Evolutionary conservation across 2,888 invertebrate genomes (phyloP).

Genomic region (Drosophila nigritarsus): DNA sequence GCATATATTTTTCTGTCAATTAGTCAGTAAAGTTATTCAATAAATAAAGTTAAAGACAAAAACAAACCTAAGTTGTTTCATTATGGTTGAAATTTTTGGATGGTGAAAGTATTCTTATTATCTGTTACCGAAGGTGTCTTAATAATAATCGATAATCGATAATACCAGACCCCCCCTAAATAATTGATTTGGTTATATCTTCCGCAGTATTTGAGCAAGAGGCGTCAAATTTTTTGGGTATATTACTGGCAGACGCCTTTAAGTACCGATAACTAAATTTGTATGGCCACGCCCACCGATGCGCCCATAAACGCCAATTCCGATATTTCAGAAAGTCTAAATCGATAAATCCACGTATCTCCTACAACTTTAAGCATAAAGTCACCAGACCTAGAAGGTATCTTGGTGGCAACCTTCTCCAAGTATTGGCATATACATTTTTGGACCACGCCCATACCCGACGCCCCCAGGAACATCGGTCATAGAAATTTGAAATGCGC

Average conservation of each 20-base stretch:
- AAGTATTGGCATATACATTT: not conserved
- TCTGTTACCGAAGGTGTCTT: no score
- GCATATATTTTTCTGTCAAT: constrained; percentile 74
- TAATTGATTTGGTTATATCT: not conserved
- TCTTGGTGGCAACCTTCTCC: not conserved
- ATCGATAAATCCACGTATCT: not conserved
- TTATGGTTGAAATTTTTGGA: not conserved
- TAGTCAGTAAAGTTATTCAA: constrained; percentile 56
- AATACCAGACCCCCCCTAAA: accelerated
- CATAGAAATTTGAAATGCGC: not conserved
- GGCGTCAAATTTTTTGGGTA: not conserved
- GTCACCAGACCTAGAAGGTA: not conserved
- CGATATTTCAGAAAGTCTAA: not conserved
- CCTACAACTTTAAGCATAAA: not conserved
- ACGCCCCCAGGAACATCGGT: accelerated
- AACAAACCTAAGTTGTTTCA: not conserved
- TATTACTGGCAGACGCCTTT: not conserved
- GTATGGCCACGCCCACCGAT: not conserved
- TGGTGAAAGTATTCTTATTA: not conserved
- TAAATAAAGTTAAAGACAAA: constrained; percentile 44
- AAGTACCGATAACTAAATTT: accelerated
- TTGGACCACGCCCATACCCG: not conserved
- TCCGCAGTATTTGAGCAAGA: not conserved
- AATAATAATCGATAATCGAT: not conserved
- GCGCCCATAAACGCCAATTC: not conserved